A percentile compares a stretch with the other conserved stretches of the same genome.
Conservation (phyloP, 1,140 invertebrate genomes). For the Drosophila dunni region DNA sequence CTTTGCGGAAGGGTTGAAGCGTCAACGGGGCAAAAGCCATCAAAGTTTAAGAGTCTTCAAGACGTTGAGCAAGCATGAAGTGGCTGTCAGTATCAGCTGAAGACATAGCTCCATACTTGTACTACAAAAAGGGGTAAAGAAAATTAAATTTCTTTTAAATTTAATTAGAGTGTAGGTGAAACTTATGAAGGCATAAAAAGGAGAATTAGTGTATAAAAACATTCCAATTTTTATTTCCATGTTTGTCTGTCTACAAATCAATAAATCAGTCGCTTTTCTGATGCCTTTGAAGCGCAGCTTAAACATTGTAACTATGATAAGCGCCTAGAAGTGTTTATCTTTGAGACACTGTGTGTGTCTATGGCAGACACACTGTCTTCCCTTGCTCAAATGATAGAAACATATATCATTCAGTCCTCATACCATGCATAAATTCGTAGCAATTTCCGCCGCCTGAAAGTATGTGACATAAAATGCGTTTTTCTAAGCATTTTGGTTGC, state of each 20-base stretch:
- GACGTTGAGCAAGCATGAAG: constrained; percentile 23
- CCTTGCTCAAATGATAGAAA: constrained; percentile 4
- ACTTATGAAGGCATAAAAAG: neutral
- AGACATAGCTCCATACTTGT: neutral
- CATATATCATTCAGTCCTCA: constrained; percentile 41
- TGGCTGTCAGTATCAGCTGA: constrained; percentile 29
- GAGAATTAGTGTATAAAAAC: neutral
- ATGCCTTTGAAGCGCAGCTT: constrained; percentile 16
- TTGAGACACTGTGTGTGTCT: constrained; percentile 18
- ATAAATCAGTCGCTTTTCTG: neutral
- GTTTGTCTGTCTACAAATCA: constrained; percentile 1
- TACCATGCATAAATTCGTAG: constrained; percentile 11
- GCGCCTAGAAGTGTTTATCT: constrained; percentile 40
- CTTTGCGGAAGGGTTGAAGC: neutral
- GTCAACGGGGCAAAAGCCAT: neutral
- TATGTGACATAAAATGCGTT: constrained; percentile 57
- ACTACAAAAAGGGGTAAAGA: neutral
- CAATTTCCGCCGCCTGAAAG: constrained; percentile 61
- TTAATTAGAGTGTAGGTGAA: neutral
- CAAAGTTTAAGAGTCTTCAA: constrained; percentile 19
- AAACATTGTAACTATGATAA: constrained; percentile 28
- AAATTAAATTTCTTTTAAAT: neutral
- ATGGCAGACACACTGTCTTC: neutral
- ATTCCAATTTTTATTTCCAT: neutral
- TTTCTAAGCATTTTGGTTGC: constrained; percentile 28